Conservation (phyloP, 2,888 invertebrate species). For the Drosophila differens region DNA sequence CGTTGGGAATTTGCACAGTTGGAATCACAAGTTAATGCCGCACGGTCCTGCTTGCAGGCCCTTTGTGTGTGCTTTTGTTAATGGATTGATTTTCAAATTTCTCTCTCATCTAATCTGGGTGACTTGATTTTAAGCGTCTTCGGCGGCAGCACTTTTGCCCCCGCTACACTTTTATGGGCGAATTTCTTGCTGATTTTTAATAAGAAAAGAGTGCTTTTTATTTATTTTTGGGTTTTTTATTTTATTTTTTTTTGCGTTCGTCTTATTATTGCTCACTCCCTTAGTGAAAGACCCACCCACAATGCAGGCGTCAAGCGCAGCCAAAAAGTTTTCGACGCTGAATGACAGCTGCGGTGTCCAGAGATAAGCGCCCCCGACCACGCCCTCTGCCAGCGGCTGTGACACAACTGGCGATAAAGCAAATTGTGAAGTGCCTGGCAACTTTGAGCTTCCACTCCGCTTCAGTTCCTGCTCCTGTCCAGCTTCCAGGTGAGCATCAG, state of each 20-base stretch:
- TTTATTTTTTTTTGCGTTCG: slow-evolving; percentile 1
- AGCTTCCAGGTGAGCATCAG: slow-evolving; percentile 49
- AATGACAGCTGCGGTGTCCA: slow-evolving; percentile 74
- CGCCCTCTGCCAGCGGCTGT: slow-evolving; percentile 48
- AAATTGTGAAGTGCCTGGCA: slow-evolving; percentile 45
- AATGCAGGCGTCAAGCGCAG: slow-evolving; percentile 59
- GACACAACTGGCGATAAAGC: slow-evolving; percentile 61
- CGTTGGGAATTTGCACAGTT: slow-evolving; percentile 84
- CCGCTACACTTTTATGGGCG: slow-evolving; percentile 55
- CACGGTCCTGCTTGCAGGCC: slow-evolving; percentile 39
- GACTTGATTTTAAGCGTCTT: slow-evolving; percentile 72
- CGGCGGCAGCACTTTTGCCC: slow-evolving; percentile 25
- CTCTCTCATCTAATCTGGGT: slow-evolving; percentile 74
- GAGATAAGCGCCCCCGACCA: slow-evolving; percentile 54
- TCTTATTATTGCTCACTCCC: slow-evolving; percentile 53
- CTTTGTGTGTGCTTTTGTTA: slow-evolving; percentile 75
- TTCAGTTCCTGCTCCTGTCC: slow-evolving; percentile 15
- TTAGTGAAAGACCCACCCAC: slow-evolving; percentile 20
- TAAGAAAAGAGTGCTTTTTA: slow-evolving; percentile 82
- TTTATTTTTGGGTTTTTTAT: slow-evolving; percentile 69
- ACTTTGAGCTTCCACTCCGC: background rate
- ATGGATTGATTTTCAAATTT: slow-evolving; percentile 81
- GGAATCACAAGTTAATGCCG: slow-evolving; percentile 84
- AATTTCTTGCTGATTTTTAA: slow-evolving; percentile 74
- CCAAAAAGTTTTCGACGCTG: slow-evolving; percentile 55